phyloP scores from a whole-genome alignment of 2,797 vertebrate genomes.

The Tympanoctomys barrerae region DNA sequence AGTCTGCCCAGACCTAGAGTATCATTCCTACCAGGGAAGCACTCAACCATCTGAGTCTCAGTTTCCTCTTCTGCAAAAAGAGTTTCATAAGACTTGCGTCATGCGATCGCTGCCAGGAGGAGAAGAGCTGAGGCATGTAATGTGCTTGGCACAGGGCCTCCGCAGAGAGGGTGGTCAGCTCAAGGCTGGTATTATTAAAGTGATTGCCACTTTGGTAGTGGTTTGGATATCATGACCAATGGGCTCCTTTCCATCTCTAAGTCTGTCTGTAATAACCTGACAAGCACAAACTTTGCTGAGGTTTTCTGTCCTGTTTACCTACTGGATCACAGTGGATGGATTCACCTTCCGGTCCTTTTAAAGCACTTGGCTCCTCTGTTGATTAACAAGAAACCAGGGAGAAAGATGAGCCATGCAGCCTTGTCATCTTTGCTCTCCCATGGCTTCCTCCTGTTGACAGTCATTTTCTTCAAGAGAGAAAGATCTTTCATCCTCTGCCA shows the following conservation, averaged over 20 bases:
- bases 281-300: conserved; percentile 6
- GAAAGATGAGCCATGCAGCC: conserved; percentile 45
- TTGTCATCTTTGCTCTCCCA: conserved; percentile 64
- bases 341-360: conserved; percentile 62
- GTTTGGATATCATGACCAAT: not conserved
- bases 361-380: conserved; percentile 54
- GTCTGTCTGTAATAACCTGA: conserved; percentile 15
- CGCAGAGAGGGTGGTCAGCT: not conserved
- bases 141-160: not conserved
- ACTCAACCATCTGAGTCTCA: conserved; percentile 39
- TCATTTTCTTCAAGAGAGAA: conserved; percentile 30
- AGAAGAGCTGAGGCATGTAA: conserved; percentile 24
- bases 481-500: not conserved
- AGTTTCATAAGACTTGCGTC: not conserved
- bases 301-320: conserved; percentile 11
- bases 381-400: conserved; percentile 65
- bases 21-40: not conserved
- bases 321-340: not conserved
- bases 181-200: not conserved
- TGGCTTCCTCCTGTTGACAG: conserved; percentile 26
- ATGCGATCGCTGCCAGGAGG: not conserved
- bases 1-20: not conserved
- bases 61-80: conserved; percentile 63
- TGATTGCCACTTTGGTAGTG: not conserved
- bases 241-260: not conserved